Evolutionary conservation across 2,113 vertebrate species (phyloP).

Genomic region (Terrapene triunguis): DNA sequence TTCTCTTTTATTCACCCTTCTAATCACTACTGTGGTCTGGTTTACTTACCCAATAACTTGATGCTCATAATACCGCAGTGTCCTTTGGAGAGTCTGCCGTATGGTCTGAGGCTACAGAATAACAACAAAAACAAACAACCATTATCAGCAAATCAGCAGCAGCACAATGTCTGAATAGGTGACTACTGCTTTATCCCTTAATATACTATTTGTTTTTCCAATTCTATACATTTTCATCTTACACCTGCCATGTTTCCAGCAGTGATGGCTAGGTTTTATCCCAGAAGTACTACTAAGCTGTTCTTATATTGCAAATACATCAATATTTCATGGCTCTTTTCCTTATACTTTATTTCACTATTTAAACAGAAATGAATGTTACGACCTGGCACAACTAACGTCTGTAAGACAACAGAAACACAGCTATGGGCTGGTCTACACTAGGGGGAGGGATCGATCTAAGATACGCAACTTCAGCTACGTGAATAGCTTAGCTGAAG

Average conservation of each 20-base stretch:
- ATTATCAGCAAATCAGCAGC: constrained; percentile 48
- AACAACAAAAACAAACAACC: constrained; percentile 56
- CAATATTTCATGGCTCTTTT: constrained; percentile 20
- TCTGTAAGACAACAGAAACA: neutral
- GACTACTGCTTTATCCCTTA: constrained; percentile 17
- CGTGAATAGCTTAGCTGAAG: too few species aligned
- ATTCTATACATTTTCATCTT: constrained; percentile 46
- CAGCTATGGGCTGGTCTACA: neutral
- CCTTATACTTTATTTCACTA: constrained; percentile 18
- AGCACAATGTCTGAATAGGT: neutral
- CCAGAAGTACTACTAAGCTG: constrained; percentile 20
- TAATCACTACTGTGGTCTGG: neutral
- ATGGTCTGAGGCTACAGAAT: constrained; percentile 91
- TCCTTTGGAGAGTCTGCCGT: constrained; percentile 94
- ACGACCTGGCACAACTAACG: constrained; percentile 5
- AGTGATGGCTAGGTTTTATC: constrained; percentile 28
- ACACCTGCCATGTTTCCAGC: constrained; percentile 12
- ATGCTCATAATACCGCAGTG: constrained; percentile 91
- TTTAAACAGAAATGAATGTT: constrained; percentile 45
- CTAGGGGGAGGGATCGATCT: too few species aligned
- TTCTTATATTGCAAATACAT: constrained; percentile 17
- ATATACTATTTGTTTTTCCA: constrained; percentile 15
- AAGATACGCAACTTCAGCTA: too few species aligned
- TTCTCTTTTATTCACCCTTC: constrained; percentile 17
- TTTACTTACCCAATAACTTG: constrained; percentile 92